These are phyloP conservation scores for Eretmocerus hayati DNA, from an alignment of 2,888 invertebrate genomes.

Conservation along the genomic window DNA sequence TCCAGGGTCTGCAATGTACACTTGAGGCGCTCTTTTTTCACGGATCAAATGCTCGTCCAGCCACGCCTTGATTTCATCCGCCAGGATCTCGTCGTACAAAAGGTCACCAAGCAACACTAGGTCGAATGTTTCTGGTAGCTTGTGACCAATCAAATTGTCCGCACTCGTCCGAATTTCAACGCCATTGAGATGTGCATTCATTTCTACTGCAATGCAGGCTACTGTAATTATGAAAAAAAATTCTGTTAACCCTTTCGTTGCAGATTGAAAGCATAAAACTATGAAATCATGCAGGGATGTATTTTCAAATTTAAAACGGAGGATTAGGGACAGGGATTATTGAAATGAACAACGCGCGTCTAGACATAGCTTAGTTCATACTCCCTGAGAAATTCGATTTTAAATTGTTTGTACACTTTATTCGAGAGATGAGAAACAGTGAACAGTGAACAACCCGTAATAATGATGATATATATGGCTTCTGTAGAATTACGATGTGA, in stretches of 20 bases:
- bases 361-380: neutral
- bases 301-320: no score
- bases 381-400: no score
- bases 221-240: conserved; percentile 40
- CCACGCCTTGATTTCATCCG: conserved; percentile 52
- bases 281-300: no score
- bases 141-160: conserved; percentile 40
- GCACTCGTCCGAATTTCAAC: conserved; percentile 43
- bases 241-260: neutral
- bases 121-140: conserved; percentile 45
- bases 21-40: conserved; percentile 30
- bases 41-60: conserved; percentile 33
- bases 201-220: conserved; percentile 48
- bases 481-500: no score
- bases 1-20: conserved; percentile 58
- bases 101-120: conserved; percentile 63
- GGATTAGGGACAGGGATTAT: no score
- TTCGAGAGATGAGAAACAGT: no score
- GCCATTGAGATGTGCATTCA: conserved; percentile 52
- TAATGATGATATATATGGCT: no score
- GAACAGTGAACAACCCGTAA: no score
- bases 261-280: no score
- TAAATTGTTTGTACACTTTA: no score
- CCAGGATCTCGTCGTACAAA: conserved; percentile 60
- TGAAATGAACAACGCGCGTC: no score